Conservation (phyloP, 2,113 vertebrate species). For the Neoarius graeffei region DNA sequence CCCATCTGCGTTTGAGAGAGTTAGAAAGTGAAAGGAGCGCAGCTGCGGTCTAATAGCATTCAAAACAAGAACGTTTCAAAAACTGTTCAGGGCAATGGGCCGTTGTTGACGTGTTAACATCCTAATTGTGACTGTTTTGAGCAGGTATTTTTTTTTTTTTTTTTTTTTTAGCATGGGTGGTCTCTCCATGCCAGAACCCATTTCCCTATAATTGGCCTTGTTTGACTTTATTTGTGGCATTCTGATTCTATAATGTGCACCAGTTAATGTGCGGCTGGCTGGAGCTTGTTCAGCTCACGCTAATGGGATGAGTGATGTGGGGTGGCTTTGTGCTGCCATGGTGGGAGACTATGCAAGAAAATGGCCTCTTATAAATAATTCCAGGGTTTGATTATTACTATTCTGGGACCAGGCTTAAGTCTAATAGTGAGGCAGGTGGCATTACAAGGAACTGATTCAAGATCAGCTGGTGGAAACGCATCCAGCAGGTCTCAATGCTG, state of each 20-base stretch:
- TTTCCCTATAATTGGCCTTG: conserved; percentile 22
- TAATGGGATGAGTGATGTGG: conserved; percentile 21
- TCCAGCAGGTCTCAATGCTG: conserved; percentile 43
- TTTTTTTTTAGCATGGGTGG: neutral
- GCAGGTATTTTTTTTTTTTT: neutral
- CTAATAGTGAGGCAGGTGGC: conserved; percentile 13
- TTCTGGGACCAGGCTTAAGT: conserved; percentile 25
- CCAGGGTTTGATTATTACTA: conserved; percentile 28
- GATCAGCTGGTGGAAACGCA: conserved; percentile 46
- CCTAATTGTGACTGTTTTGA: conserved; percentile 25
- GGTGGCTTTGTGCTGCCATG: neutral
- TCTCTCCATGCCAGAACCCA: neutral
- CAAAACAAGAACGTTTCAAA: neutral
- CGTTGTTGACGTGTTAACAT: conserved; percentile 2
- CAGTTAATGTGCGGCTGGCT: neutral
- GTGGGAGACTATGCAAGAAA: conserved; percentile 19
- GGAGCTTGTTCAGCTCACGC: conserved; percentile 31
- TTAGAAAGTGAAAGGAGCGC: conserved; percentile 6
- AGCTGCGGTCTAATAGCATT: conserved; percentile 28
- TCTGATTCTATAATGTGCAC: neutral
- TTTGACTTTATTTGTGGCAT: neutral
- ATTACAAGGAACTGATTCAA: conserved; percentile 21
- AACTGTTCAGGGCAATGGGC: conserved; percentile 2
- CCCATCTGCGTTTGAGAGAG: conserved; percentile 47
- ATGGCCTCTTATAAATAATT: conserved; percentile 39